Conservation (phyloP, 2,888 invertebrate genomes). For the Uropetala carovei region DNA sequence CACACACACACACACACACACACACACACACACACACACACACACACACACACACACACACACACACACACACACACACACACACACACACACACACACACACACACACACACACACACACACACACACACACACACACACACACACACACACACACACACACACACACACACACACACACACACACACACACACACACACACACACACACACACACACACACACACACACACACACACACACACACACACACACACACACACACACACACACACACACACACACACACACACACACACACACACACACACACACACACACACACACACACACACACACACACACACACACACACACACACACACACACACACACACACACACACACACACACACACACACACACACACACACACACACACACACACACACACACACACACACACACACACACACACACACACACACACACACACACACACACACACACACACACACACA, state of each 20-base stretch:
- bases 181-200: conserved; percentile 1
- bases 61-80: conserved; percentile 1
- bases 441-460: too few species aligned
- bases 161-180: conserved; percentile 1
- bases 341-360: too few species aligned
- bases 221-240: conserved; percentile 1
- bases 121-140: conserved; percentile 1
- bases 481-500: too few species aligned
- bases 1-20: conserved; percentile 1
- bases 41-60: conserved; percentile 1
- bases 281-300: background rate
- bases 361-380: too few species aligned
- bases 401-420: too few species aligned
- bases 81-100: conserved; percentile 1
- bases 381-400: too few species aligned
- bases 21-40: conserved; percentile 1
- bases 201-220: conserved; percentile 1
- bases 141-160: conserved; percentile 1
- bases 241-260: conserved; percentile 1
- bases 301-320: too few species aligned
- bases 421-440: too few species aligned
- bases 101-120: conserved; percentile 1
- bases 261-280: background rate
- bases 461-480: too few species aligned
- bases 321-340: too few species aligned